Percentiles rank a stretch among this genome's conserved stretches.
phyloP scores from a whole-genome alignment of 2,797 vertebrate species.

The Hirundo rustica region DNA sequence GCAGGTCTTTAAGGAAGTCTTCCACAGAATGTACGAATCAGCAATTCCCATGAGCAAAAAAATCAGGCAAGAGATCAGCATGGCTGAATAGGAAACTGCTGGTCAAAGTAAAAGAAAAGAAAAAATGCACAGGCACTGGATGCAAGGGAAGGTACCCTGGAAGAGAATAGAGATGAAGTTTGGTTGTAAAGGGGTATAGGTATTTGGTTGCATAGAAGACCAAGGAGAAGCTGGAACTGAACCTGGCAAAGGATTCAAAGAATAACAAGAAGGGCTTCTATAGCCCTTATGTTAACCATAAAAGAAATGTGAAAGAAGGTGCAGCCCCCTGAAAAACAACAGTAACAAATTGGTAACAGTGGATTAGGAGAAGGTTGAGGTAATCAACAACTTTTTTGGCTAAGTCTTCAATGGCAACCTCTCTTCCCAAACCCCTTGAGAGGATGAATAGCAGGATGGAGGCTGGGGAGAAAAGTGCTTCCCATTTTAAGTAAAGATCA shows the following conservation, averaged over 20 bases:
- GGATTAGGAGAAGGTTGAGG: not conserved
- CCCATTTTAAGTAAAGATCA: not conserved
- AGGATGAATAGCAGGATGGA: not conserved
- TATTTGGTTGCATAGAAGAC: not conserved
- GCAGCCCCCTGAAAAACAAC: not conserved
- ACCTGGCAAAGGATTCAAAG: not conserved
- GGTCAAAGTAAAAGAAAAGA: not conserved
- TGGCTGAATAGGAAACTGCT: not conserved
- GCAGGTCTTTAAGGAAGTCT: not conserved
- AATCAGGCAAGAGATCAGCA: not conserved
- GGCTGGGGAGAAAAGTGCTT: not conserved
- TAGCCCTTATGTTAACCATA: not conserved
- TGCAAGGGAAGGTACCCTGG: not conserved
- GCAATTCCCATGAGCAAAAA: not conserved
- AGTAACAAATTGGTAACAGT: not conserved
- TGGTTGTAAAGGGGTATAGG: not conserved
- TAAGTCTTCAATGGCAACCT: not conserved
- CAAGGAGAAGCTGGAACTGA: not conserved
- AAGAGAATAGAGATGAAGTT: not conserved
- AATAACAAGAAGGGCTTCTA: not conserved
- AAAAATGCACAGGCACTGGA: not conserved
- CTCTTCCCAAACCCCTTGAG: not conserved
- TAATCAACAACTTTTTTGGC: not conserved
- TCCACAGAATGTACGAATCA: not conserved
- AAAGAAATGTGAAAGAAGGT: not conserved